Conservation (phyloP, 2,797 vertebrate species). For the Parotocinclus haroldoi region DNA sequence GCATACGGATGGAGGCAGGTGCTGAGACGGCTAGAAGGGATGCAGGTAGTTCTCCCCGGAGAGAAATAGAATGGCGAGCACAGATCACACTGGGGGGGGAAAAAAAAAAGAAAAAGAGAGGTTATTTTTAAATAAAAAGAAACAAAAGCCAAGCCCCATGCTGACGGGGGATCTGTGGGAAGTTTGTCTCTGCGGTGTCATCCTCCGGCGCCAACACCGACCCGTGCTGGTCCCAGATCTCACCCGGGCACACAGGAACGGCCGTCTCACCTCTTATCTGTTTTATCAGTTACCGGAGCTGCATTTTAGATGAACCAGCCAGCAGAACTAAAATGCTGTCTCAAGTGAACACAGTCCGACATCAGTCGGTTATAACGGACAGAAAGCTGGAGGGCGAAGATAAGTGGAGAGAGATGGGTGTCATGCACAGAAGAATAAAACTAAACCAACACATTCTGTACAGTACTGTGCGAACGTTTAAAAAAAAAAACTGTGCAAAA, state of each 20-base stretch:
- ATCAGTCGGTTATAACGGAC: constrained; percentile 54
- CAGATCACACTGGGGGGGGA: neutral
- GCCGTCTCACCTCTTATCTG: no score
- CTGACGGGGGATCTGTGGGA: no score
- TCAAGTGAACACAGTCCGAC: constrained; percentile 52
- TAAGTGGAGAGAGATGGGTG: constrained; percentile 41
- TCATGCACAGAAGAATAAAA: neutral
- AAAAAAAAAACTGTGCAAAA: no score
- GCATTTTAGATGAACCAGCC: constrained; percentile 50
- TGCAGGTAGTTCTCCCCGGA: constrained; percentile 29
- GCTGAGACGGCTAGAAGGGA: constrained; percentile 8
- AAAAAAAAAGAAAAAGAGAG: constrained; percentile 10
- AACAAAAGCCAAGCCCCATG: no score
- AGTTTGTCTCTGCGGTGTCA: no score
- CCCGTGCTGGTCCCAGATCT: no score
- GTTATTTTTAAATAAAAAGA: constrained; percentile 57
- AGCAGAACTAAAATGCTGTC: constrained; percentile 37
- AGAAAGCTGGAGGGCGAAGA: constrained; percentile 50
- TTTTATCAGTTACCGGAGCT: no score
- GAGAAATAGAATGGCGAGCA: constrained; percentile 1
- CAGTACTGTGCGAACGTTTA: neutral
- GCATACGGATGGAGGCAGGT: constrained; percentile 25
- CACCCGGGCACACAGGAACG: no score
- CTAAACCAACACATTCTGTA: neutral
- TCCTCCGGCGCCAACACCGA: no score